Base-by-base conservation (phyloP, 2,113 vertebrate species). In the Protomyctophum bolini region DNA sequence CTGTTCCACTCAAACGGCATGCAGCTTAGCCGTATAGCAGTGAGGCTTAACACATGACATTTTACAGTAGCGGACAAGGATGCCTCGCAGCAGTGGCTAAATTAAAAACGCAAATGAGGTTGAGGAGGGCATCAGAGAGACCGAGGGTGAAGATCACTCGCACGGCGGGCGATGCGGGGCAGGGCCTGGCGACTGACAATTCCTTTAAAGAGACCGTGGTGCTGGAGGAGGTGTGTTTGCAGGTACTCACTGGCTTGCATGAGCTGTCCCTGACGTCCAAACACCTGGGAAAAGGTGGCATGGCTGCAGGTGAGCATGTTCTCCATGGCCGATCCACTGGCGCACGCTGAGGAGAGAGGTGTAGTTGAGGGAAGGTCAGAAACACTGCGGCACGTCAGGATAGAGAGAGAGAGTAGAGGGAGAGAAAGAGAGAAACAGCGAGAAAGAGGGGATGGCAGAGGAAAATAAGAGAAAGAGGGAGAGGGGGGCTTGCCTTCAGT, bases 181-280 rank as follows among this genome's bases (percentile, higher is more conserved):
- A 55, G 65, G 72, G 66, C 33, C 33, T 63, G 58, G 67, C 14
- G 46, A 29, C 6, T 64, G 63, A 48, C 49, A 64, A 65, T 59
- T 74, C 68, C 41, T 54, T 21, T 10, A 54, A 54, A 66, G 46
- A 45, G 7, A 47, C 7, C 33, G 33, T 1, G 33, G 33, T 6
- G 5, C 33, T 2, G 33, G 33, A 11, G 49, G 33, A 54, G 49
- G 49, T 55, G 67, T 46, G 55, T 66, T n/a, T 56, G 51, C 14
- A 33, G 75, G 61, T 78, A 93, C 93, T 93, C 80, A 94, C 93
- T 93, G 77, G 93, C 92, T 83, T 93, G 91, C 93, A 94, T 94
- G 68, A 94, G 89, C 85, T 93, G 93, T 70, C 93, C 93, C 86
- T 94, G 93, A 29, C 90, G 93, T 75, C 93, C 93, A 10, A 94